A percentile compares a stretch with the other conserved stretches of the same genome.
phyloP scores from a whole-genome alignment of 2,888 invertebrate genomes.

The Sinodicranocentrus sp. region DNA sequence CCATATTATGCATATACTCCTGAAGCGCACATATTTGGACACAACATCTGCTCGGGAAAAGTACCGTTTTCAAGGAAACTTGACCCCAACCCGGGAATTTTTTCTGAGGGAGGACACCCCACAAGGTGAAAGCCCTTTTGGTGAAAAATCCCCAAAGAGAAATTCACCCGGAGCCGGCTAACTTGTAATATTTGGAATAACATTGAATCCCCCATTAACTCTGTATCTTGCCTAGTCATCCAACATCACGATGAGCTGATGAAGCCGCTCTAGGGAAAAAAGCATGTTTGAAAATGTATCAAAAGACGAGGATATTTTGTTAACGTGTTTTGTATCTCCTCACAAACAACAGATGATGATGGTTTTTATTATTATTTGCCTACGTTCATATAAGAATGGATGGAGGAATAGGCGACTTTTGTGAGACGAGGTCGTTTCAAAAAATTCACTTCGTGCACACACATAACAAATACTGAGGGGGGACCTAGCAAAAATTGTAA shows the following conservation, averaged over 20 bases:
- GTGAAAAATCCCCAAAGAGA: background rate
- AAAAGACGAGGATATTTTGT: too few species aligned
- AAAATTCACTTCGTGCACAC: background rate
- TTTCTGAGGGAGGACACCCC: background rate
- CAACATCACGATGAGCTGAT: too few species aligned
- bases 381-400: too few species aligned
- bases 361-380: background rate
- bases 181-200: background rate
- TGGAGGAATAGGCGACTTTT: constrained; percentile 3
- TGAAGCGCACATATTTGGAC: constrained; percentile 70
- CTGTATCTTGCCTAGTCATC: constrained; percentile 36
- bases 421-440: constrained; percentile 33
- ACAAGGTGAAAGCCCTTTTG: background rate
- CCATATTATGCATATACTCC: background rate
- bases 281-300: too few species aligned
- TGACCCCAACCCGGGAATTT: background rate
- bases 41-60: constrained; percentile 71
- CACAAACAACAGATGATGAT: too few species aligned
- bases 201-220: background rate
- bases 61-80: constrained; percentile 58
- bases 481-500: too few species aligned
- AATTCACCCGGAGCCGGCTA: background rate
- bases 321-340: too few species aligned
- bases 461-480: too few species aligned
- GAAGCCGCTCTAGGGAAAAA: too few species aligned